Evolutionary conservation across 2,113 vertebrate species (phyloP).

Genomic region (Daphoenositta chrysoptera): DNA sequence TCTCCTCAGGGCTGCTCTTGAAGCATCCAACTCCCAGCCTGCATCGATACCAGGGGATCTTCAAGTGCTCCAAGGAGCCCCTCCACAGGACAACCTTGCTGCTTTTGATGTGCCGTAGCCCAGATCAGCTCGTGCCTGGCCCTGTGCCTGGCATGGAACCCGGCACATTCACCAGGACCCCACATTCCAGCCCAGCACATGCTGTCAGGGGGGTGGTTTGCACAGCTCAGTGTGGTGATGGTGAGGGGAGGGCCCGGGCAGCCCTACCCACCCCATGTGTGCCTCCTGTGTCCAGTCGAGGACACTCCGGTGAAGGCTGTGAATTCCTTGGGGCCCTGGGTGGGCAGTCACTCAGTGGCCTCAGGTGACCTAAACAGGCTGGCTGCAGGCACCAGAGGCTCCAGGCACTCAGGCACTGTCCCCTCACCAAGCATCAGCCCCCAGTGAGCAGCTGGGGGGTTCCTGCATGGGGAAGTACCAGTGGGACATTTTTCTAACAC

Average conservation of each 20-base stretch:
- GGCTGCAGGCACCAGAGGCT: no score
- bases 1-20: background rate
- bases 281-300: fast-evolving
- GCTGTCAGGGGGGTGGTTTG: fast-evolving
- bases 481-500: background rate
- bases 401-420: fast-evolving
- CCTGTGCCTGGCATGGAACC: fast-evolving
- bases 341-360: fast-evolving
- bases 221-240: fast-evolving
- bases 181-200: fast-evolving
- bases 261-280: fast-evolving
- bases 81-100: background rate
- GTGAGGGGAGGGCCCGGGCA: background rate
- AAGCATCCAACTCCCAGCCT: no score
- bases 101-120: background rate
- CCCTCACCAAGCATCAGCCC: background rate
- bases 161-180: fast-evolving
- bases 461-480: background rate
- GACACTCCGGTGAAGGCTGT: no score
- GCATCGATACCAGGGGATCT: no score
- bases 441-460: fast-evolving
- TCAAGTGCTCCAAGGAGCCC: background rate
- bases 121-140: background rate
- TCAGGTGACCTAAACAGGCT: fast-evolving
- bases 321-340: background rate